Evolutionary conservation across 2,888 invertebrate species (phyloP), one percentile per base, ranked within the genome.

Genomic region (Odontothrips loti): DNA sequence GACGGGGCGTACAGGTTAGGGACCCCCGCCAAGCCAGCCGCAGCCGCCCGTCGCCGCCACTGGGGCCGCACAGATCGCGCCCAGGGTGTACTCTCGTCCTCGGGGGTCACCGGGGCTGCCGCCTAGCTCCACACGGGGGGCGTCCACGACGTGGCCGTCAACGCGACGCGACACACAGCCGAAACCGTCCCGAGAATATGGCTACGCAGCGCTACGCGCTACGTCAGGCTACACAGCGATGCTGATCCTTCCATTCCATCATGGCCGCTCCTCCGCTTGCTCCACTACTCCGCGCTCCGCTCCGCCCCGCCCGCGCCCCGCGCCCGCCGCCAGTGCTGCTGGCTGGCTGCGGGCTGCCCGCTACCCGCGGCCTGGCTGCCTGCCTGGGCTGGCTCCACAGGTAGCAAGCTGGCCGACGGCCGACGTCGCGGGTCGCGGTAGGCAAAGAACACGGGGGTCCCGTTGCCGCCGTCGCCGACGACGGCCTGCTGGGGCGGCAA

Each of bases 1-100:
- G 58, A 4, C 58, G 58, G 51, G 68, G 68, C 23, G 68, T 75
- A 75, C 68, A 75, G 68, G 68, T 75, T 75, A 75, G 68, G 68
- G 27, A n/a, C 58, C 58, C 58, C 58, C n/a, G 17, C 58, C 15
- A 58, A 43, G 34, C 34, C 6, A n/a, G n/a, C n/a, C n/a, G n/a
- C n/a, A n/a, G n/a, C n/a, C n/a, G n/a, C n/a, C n/a, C n/a, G n/a
- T n/a, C n/a, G n/a, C n/a, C n/a, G n/a, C 34, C 6, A 6, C 34
- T 43, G 34, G 34, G 34, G 34, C 3, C 3, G 79, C 6, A 17
- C 17, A n/a, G n/a, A n/a, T n/a, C n/a, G 29, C n/a, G 15, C 78
- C 80, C 79, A 20, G 75, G 48, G 15, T 43, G 47, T 43, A 43
- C 20, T 63, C 47, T 20, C 51, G 51, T 23, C 27, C 47, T 68